Conservation (phyloP, 2,888 invertebrate species). For the Drosophila mettleri region DNA sequence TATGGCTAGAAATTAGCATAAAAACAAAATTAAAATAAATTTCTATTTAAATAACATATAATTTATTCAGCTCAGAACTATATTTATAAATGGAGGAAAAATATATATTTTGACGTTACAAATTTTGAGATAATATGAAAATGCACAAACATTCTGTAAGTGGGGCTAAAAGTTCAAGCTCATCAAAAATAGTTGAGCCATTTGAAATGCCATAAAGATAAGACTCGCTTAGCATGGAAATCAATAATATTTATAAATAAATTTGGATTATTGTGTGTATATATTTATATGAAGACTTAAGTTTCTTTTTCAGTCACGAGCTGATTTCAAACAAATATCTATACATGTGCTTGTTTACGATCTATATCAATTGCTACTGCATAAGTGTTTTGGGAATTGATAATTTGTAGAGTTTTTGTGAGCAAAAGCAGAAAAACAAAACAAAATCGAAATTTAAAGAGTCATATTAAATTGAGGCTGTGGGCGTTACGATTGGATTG, state of each 20-base stretch:
- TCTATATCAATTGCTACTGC: conserved; percentile 26
- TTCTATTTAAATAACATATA: too few species aligned
- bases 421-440: conserved; percentile 16
- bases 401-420: conserved; percentile 16
- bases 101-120: background rate
- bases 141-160: background rate
- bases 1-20: too few species aligned
- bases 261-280: background rate
- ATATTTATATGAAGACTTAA: too few species aligned
- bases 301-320: too few species aligned
- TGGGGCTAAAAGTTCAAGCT: conserved; percentile 1
- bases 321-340: too few species aligned
- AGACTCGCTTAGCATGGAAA: background rate
- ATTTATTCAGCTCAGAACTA: too few species aligned
- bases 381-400: conserved; percentile 13
- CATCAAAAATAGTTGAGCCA: background rate
- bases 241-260: background rate
- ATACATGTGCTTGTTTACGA: background rate
- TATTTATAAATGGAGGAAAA: background rate
- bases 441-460: background rate
- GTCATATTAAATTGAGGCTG: conserved; percentile 4
- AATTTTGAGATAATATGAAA: background rate
- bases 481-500: conserved; percentile 18
- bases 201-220: conserved; percentile 4
- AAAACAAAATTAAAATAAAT: too few species aligned